Evolutionary conservation across 2,888 invertebrate species (phyloP), one percentile per base, ranked within the genome.

Genomic region (Gibbula magus): DNA sequence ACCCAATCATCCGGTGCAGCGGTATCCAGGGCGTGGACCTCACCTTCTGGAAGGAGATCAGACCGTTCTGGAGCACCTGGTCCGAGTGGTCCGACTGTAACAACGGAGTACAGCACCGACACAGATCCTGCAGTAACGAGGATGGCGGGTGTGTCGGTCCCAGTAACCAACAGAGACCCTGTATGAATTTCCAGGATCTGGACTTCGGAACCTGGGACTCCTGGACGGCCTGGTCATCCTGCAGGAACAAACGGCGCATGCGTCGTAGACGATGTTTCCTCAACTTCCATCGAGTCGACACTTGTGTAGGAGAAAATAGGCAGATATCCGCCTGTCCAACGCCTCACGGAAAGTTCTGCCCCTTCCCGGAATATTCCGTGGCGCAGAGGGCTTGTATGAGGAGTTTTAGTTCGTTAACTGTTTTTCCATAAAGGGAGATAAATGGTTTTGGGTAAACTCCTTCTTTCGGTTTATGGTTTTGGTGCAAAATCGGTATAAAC

Each of bases 21-120:
- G 78, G 70, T 13, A 29, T 78, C 0, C 70, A 67, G 16, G 73
- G 70, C 18, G 18, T 78, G 5, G 78, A 78, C 32, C 53, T 78
- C 2, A 61, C 61, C 29, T 61, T 29, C 61, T 61, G 61, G 61
- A 61, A 29, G 61, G 61, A 61, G 18, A 18, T 61, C 29, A 10
- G 61, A 16, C 61, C 61, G 13, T 22, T 61, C 61, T 61, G 61
- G 61, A 61, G 29, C n/a, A 61, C 22, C 8, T 61, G 61, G 61
- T 61, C 61, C 0, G 22, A 1, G 29, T 61, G 61, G 61, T 61
- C 61, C 0, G 29, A 25, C 16, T 61, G 61, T 29, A 61, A 29
- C 25, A 25, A 61, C n/a, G 61, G 61, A 10, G 29, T 61, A 13
- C 61, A 61, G 0, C 61, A 61, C 1, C 25, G 61, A 29, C 61